Base-by-base conservation (phyloP, 1,140 invertebrate genomes). In the Bradysia coprophila region DNA sequence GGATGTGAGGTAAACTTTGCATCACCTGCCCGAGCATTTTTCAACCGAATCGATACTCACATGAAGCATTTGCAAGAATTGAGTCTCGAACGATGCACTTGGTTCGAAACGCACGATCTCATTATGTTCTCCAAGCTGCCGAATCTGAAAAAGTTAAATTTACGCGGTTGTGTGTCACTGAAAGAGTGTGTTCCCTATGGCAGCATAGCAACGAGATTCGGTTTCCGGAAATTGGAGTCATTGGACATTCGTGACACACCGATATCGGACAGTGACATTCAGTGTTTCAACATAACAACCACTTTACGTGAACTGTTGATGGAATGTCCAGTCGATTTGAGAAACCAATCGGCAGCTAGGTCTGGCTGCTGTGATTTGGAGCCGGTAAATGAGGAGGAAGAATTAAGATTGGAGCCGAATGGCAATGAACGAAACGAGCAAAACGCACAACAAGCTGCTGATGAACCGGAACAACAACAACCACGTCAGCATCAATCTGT, bases 111-210 rank as follows among this genome's bases (percentile, higher is more conserved):
- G 0, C 76, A 80, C 48, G 70, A 73, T 11, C 56, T 82, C 8
- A 58, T 84, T 54, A 67, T 73, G 19, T 63, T 83, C 1, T 81
- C 77, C 51, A 82, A 83, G 65, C 56, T 78, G 48, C 59, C 64
- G 3, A 54, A 62, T 20, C 58, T 84, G 4, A 65, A 65, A 23
- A 64, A 69, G 41, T 60, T 84, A 2, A 60, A 64, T 47, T 49
- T 79, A 21, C 60, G 72, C 45, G 71, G 74, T 5, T 82, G 78
- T 54, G 53, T 59, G 38, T 61, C 67, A 42, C 56, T 84, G 41
- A 66, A 67, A 18, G 77, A 81, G 52, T 81, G 77, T 54, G 71
- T 82, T 13, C 76, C 78, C 0, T 84, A 84, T 56, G 70, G 73
- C 13, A 78, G 77, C 50, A 68, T 84, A 32, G 74, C 79, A 0